phyloP scores from a whole-genome alignment of 2,888 invertebrate species.

The Incurvaria masculella region DNA sequence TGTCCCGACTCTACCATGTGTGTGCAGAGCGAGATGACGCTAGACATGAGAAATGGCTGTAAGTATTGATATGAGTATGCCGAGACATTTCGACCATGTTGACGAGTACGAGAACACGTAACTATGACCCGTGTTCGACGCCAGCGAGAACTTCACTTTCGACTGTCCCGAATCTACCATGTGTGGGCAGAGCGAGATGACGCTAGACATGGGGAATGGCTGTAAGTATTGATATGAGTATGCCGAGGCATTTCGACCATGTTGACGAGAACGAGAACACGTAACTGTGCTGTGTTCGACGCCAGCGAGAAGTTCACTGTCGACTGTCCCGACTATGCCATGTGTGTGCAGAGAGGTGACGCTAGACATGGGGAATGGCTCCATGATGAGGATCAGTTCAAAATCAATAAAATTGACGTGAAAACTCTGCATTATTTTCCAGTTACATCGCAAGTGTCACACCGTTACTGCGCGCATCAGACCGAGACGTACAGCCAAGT shows the following conservation, averaged over 20 bases:
- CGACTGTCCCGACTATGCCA: slow-evolving; percentile 67
- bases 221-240: slow-evolving; percentile 47
- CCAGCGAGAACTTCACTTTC: slow-evolving; percentile 55
- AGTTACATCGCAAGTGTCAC: background rate
- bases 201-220: slow-evolving; percentile 57
- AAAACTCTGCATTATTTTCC: background rate
- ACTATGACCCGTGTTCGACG: no score
- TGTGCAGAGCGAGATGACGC: slow-evolving; percentile 62
- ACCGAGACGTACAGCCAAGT: slow-evolving; percentile 58
- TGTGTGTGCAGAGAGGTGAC: slow-evolving; percentile 65
- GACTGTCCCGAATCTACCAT: slow-evolving; percentile 74
- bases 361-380: no score
- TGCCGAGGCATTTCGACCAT: slow-evolving; percentile 13
- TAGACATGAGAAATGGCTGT: slow-evolving; percentile 61
- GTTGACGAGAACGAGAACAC: background rate
- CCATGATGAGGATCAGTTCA: no score
- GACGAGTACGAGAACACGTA: no score
- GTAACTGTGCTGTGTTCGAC: slow-evolving; percentile 61
- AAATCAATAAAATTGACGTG: no score
- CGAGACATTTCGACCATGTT: no score
- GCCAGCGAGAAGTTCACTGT: slow-evolving; percentile 56
- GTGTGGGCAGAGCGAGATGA: slow-evolving; percentile 69
- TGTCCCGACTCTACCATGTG: slow-evolving; percentile 76
- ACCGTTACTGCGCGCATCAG: slow-evolving; percentile 71
- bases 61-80: slow-evolving; percentile 28